phyloP scores from a whole-genome alignment of 2,888 invertebrate species.

The Dynastes grantii region DNA sequence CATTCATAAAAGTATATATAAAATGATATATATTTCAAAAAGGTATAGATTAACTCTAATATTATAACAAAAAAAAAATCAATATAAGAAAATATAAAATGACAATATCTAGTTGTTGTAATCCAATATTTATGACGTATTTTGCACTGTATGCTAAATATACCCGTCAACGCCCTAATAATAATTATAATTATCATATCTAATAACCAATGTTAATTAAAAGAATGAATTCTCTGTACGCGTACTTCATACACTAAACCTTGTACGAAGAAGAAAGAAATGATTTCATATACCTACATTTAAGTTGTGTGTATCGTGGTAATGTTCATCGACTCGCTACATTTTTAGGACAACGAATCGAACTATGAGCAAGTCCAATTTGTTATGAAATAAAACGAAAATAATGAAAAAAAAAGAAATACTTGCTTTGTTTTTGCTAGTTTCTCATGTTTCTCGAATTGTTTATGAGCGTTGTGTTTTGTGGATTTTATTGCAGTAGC shows the following conservation, averaged over 20 bases:
- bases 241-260: constrained; percentile 2
- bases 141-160: constrained; percentile 38
- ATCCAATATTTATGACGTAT: constrained; percentile 46
- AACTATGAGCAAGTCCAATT: constrained; percentile 43
- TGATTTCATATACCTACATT: neutral
- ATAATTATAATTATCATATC: constrained; percentile 9
- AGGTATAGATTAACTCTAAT: constrained; percentile 32
- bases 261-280: neutral
- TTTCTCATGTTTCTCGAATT: constrained; percentile 32
- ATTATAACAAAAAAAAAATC: constrained; percentile 31
- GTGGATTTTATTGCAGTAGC: constrained; percentile 47
- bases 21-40: constrained; percentile 37
- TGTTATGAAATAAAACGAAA: constrained; percentile 33
- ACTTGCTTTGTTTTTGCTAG: constrained; percentile 36
- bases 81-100: constrained; percentile 48
- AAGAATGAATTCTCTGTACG: constrained; percentile 1
- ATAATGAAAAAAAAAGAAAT: constrained; percentile 12
- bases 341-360: constrained; percentile 44
- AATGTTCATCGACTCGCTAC: constrained; percentile 40
- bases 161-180: constrained; percentile 35
- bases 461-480: constrained; percentile 46
- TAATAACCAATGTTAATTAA: constrained; percentile 19
- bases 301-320: constrained; percentile 27
- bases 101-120: constrained; percentile 54
- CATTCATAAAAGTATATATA: constrained; percentile 26